Base-by-base conservation (phyloP, 2,888 invertebrate genomes). In the Hypselothyrea guttata region DNA sequence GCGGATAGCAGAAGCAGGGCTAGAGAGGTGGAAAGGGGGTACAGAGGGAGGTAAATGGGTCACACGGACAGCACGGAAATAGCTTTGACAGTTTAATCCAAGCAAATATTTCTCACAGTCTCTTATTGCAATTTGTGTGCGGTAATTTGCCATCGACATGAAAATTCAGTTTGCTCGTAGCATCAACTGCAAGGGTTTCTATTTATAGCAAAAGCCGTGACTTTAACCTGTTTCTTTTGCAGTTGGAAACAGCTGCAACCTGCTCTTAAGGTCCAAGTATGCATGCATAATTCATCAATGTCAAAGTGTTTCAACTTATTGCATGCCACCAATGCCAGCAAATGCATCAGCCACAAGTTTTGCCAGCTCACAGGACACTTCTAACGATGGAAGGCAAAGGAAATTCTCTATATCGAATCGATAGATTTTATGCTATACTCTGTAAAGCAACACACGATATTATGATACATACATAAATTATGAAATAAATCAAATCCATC, bases 81-180 rank as follows among this genome's bases (percentile, higher is more conserved):
- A 61, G 65, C 86, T 75, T 75, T 84, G 84, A 76, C 86, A 86
- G 74, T 49, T 59, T 58, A 79, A 69, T 56, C 46, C 65, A 42
- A 51, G 60, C 54, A 28, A 65, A 61, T 56, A 64, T 62, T 55
- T 73, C 47, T 40, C 57, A 28, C 45, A 54, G 61, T 35, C 56
- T 35, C 18, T 16, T 15, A 11, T 4, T 33, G 37, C 54, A 58
- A 83, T 78, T 78, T 63, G 66, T 53, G 22, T 49, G 62, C 49
- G 45, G 47, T 56, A 75, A 75, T 78, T 83, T 71, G 72, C 52
- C 45, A 16, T 53, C 12, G 33, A 27, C 54, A 44, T 38, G 48
- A 45, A 56, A 61, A 55, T 42, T 40, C 35, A 53, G 27, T 47
- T 40, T 12, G 22, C 11, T n/a, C n/a, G n/a, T n/a, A n/a, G n/a